Evolutionary conservation across 1,140 invertebrate species (phyloP).

Genomic region (Goniozus legneri): DNA sequence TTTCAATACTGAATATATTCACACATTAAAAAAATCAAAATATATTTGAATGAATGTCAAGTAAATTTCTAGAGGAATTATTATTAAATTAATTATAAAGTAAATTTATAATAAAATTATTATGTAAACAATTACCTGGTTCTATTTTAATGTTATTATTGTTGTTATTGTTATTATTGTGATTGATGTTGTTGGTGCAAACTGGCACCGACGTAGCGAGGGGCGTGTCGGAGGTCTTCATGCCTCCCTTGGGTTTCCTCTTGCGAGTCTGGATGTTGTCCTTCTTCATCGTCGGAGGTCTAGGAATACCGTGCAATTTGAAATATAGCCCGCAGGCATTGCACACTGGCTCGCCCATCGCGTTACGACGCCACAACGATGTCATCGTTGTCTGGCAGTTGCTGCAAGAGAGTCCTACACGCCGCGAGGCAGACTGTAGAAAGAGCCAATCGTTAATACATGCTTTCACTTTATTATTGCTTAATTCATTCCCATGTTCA

Average conservation of each 20-base stretch:
- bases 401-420: conserved; percentile 80
- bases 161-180: conserved; percentile 35
- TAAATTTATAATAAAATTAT: too few relatives aligned
- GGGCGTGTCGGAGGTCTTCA: conserved; percentile 41
- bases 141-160: conserved; percentile 35
- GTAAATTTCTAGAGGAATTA: too few relatives aligned
- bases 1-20: too few relatives aligned
- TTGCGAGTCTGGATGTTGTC: conserved; percentile 92
- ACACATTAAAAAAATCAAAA: too few relatives aligned
- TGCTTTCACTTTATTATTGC: background rate
- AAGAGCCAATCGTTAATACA: conserved; percentile 15
- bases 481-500: background rate
- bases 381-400: conserved; percentile 87
- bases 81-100: too few relatives aligned
- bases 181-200: conserved; percentile 27
- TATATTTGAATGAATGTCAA: too few relatives aligned
- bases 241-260: conserved; percentile 78
- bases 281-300: conserved; percentile 93
- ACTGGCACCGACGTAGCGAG: conserved; percentile 12
- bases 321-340: conserved; percentile 93
- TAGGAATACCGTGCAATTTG: conserved; percentile 84
- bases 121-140: conserved; percentile 29
- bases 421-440: conserved; percentile 60
- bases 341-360: conserved; percentile 84
- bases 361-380: conserved; percentile 82